Percentiles rank a stretch among this genome's conserved stretches.
phyloP scores from a whole-genome alignment of 2,113 vertebrate genomes.

The Procavia capensis region DNA sequence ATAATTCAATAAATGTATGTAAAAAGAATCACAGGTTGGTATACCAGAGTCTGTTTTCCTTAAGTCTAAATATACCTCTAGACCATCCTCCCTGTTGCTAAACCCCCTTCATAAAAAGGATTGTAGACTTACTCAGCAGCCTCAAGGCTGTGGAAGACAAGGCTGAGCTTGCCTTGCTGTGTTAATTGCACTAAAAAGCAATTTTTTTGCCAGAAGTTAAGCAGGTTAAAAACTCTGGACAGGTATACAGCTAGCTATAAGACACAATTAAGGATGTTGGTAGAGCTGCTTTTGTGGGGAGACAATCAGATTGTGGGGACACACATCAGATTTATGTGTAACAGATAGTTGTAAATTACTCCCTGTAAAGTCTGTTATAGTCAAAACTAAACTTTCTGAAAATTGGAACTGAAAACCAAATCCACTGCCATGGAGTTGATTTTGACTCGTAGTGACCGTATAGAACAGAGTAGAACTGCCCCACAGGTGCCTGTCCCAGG shows the following conservation, averaged over 20 bases:
- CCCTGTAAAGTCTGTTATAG: no score
- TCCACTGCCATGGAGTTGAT: no score
- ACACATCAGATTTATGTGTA: no score
- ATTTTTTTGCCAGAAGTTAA: slow-evolving; percentile 44
- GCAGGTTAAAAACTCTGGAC: background rate
- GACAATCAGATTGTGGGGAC: no score
- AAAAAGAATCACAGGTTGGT: slow-evolving; percentile 39
- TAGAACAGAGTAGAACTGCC: no score
- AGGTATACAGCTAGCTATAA: background rate
- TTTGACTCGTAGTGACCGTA: no score
- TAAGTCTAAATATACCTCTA: slow-evolving; percentile 53
- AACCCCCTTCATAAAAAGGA: background rate
- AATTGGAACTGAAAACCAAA: background rate
- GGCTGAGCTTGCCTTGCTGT: slow-evolving; percentile 57
- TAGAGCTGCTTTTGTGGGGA: accelerated
- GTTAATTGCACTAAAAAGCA: slow-evolving; percentile 38
- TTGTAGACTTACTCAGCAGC: slow-evolving; percentile 65
- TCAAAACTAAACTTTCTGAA: slow-evolving; percentile 18
- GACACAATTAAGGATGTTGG: background rate
- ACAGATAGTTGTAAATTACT: no score
- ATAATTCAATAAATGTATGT: slow-evolving; percentile 29
- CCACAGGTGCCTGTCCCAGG: no score
- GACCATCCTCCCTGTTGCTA: slow-evolving; percentile 37
- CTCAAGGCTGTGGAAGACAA: slow-evolving; percentile 70
- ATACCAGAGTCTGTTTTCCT: slow-evolving; percentile 32